These are phyloP conservation scores for Neopipo cinnamomea DNA, from an alignment of 2,113 vertebrate genomes.

Conservation along the genomic window DNA sequence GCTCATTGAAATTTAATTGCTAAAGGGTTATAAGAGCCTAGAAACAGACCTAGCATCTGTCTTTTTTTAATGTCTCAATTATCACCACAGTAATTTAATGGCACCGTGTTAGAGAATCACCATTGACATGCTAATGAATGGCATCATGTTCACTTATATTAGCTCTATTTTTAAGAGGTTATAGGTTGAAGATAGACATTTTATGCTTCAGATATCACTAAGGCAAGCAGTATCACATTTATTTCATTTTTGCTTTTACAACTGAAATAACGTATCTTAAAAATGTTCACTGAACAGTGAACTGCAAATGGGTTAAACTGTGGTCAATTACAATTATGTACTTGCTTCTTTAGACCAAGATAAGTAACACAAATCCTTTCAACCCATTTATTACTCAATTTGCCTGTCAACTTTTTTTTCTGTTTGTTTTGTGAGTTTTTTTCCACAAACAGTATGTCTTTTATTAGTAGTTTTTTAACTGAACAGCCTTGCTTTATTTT, in stretches of 20 bases:
- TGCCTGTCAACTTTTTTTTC: conserved; percentile 1
- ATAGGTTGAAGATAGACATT: conserved; percentile 58
- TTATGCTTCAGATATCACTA: conserved; percentile 50
- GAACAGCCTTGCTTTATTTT: background rate
- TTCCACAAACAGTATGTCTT: background rate
- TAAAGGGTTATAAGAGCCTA: conserved; percentile 69
- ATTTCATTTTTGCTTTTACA: conserved; percentile 5
- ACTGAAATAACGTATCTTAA: background rate
- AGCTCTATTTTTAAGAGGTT: conserved; percentile 62
- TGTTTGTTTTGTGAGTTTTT: background rate
- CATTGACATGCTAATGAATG: conserved; percentile 73
- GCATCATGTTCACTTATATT: conserved; percentile 50
- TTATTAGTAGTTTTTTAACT: background rate
- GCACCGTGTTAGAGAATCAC: conserved; percentile 54
- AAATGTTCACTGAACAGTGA: conserved; percentile 39
- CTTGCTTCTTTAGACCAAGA: conserved; percentile 40
- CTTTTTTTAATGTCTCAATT: conserved; percentile 75
- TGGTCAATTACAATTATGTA: conserved; percentile 46
- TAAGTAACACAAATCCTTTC: conserved; percentile 4
- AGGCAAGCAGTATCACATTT: background rate
- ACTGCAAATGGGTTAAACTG: conserved; percentile 41
- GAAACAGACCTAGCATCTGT: conserved; percentile 70
- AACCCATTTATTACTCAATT: conserved; percentile 56
- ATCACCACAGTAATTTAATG: conserved; percentile 75
- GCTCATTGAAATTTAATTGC: conserved; percentile 74